These are phyloP conservation scores for Urosaurus nigricauda DNA, from an alignment of 2,797 vertebrate species.

Conservation along the genomic window DNA sequence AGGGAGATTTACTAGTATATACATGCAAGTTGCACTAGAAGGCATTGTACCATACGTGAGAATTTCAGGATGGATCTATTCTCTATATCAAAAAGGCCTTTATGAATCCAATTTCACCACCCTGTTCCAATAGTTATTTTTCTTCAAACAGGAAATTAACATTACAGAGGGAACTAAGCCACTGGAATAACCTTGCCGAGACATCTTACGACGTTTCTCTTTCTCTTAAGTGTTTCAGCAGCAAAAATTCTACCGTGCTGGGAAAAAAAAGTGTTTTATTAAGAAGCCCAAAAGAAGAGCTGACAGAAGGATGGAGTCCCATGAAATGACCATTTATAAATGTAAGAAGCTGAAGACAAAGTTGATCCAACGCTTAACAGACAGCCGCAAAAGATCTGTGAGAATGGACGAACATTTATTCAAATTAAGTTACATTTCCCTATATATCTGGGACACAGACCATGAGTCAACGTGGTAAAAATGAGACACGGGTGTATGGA, in stretches of 20 bases:
- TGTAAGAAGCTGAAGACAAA: background rate
- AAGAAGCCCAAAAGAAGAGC: background rate
- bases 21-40: too few species aligned
- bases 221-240: background rate
- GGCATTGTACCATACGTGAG: background rate
- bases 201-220: background rate
- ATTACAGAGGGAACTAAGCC: background rate
- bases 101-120: background rate
- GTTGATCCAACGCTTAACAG: background rate
- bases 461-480: conserved; percentile 29
- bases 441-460: conserved; percentile 17
- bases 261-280: background rate
- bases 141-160: background rate
- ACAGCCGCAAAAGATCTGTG: conserved; percentile 22
- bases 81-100: background rate
- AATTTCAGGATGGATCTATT: background rate
- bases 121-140: background rate
- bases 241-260: background rate
- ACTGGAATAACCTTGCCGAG: background rate
- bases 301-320: conserved; percentile 19
- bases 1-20: too few species aligned
- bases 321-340: conserved; percentile 8
- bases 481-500: conserved; percentile 15
- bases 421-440: conserved; percentile 32
- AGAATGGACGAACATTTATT: conserved; percentile 20